Evolutionary conservation across 2,888 invertebrate genomes (phyloP).

Genomic region (Drosophila glabriapex): DNA sequence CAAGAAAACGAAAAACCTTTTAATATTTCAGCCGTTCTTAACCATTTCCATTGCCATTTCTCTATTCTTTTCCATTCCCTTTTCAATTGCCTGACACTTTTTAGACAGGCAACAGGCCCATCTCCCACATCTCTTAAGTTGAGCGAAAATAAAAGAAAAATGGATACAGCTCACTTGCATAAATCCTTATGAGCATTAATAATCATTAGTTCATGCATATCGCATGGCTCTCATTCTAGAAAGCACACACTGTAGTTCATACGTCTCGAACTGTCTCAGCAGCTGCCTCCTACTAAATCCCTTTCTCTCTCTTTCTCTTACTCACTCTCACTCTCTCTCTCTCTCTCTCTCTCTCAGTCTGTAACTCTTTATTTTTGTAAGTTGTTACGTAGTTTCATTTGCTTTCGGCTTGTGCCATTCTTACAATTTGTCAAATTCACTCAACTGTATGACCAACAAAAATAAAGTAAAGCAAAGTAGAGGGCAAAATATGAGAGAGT

Average conservation of each 20-base stretch:
- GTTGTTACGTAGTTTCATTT: constrained; percentile 14
- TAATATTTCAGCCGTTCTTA: not conserved
- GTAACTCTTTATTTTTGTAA: constrained; percentile 9
- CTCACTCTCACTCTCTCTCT: not conserved
- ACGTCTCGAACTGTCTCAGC: constrained; percentile 29
- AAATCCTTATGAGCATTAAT: constrained; percentile 75
- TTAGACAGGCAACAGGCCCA: constrained; percentile 44
- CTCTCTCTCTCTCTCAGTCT: not conserved
- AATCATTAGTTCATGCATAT: constrained; percentile 69
- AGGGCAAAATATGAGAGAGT: constrained; percentile 41
- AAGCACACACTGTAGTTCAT: constrained; percentile 14
- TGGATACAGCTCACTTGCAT: constrained; percentile 23
- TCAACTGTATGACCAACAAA: constrained; percentile 64
- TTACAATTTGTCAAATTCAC: constrained; percentile 79
- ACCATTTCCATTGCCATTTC: constrained; percentile 1
- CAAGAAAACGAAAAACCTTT: not conserved
- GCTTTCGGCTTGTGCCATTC: constrained; percentile 53
- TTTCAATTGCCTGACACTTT: constrained; percentile 63
- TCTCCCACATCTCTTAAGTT: constrained; percentile 55
- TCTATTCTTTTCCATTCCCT: constrained; percentile 15
- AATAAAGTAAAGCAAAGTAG: not conserved
- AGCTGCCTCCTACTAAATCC: constrained; percentile 5
- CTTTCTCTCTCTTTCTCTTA: not conserved
- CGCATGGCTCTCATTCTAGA: constrained; percentile 25
- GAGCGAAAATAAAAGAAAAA: constrained; percentile 11